These are phyloP conservation scores for Passerculus sandwichensis DNA, from an alignment of 2,797 vertebrate genomes.

Conservation along the genomic window DNA sequence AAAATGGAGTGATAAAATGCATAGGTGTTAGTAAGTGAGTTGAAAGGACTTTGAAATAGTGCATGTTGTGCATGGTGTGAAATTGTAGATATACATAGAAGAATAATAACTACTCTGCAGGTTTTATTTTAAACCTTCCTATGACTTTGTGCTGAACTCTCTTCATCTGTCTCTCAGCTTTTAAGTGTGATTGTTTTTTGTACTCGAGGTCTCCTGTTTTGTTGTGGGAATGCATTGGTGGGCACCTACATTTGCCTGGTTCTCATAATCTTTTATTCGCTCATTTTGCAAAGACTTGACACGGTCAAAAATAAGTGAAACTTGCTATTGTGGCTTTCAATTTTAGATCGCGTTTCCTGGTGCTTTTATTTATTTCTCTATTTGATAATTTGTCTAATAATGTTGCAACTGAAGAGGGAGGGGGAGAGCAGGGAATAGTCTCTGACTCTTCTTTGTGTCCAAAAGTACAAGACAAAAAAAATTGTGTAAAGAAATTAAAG, in stretches of 20 bases:
- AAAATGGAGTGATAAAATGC: constrained; percentile 1
- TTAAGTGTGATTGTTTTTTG: background rate
- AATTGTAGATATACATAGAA: constrained; percentile 10
- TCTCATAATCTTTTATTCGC: background rate
- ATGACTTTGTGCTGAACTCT: background rate
- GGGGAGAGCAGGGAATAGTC: background rate
- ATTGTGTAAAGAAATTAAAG: background rate
- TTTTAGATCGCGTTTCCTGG: background rate
- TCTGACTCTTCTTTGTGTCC: background rate
- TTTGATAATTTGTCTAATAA: background rate
- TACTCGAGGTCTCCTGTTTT: background rate
- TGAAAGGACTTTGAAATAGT: constrained; percentile 55
- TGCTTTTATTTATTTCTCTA: background rate
- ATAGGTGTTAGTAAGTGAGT: constrained; percentile 22
- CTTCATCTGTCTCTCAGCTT: background rate
- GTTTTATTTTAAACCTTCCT: constrained; percentile 14
- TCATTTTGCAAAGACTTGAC: background rate
- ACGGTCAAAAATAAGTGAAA: background rate
- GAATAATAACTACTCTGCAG: background rate
- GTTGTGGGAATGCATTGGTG: background rate
- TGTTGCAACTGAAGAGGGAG: background rate
- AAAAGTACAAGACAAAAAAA: background rate
- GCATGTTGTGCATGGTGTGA: constrained; percentile 20
- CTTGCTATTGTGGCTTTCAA: background rate
- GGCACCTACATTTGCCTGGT: background rate